A percentile compares a stretch with the other conserved stretches of the same genome.
phyloP scores from a whole-genome alignment of 2,888 invertebrate species.

The Cheilosia urbana region DNA sequence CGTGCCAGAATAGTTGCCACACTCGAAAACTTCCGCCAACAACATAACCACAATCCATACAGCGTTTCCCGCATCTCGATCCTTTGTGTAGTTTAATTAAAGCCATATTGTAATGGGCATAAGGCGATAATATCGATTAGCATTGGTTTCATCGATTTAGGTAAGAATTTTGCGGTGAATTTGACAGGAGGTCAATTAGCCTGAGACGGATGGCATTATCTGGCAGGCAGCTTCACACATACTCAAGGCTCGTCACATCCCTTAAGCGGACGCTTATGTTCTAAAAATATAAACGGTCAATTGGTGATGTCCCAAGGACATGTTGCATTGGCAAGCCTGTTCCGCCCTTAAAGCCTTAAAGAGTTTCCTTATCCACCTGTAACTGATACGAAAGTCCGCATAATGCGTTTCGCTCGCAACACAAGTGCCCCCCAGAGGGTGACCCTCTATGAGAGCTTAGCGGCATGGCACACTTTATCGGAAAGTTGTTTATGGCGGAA shows the following conservation, averaged over 20 bases:
- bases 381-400: constrained; percentile 62
- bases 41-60: neutral
- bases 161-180: neutral
- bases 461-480: constrained; percentile 28
- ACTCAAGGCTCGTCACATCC: neutral
- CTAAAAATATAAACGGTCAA: too few relatives aligned
- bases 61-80: constrained; percentile 6
- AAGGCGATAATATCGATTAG: constrained; percentile 40
- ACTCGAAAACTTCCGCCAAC: constrained; percentile 23
- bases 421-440: constrained; percentile 48
- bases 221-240: neutral
- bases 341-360: constrained; percentile 39
- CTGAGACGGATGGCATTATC: constrained; percentile 13
- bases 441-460: constrained; percentile 27
- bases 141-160: neutral
- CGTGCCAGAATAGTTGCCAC: constrained; percentile 47
- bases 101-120: neutral
- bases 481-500: constrained; percentile 63
- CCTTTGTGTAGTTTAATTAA: constrained; percentile 17
- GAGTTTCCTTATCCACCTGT: constrained; percentile 33
- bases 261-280: neutral
- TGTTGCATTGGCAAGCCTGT: constrained; percentile 29
- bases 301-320: constrained; percentile 12
- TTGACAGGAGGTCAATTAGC: constrained; percentile 25
- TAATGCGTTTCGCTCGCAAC: constrained; percentile 33